Evolutionary conservation across 2,113 vertebrate species (phyloP).

Genomic region (Semicossyphus pulcher): DNA sequence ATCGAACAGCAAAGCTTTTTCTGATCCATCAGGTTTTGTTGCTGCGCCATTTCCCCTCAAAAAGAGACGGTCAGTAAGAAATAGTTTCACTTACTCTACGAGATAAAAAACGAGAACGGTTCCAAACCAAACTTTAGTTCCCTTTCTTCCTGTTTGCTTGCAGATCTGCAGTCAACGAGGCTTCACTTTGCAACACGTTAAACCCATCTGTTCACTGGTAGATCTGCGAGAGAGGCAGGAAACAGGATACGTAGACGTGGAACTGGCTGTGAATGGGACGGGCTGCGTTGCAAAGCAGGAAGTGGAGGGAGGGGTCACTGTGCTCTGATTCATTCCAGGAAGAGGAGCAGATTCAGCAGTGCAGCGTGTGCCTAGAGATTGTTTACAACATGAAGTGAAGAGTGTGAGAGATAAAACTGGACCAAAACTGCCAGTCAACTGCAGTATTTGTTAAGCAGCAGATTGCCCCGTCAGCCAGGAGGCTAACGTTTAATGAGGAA

Average conservation of each 20-base stretch:
- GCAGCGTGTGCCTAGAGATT: neutral
- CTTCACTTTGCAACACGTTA: neutral
- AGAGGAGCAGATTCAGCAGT: neutral
- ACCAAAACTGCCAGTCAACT: neutral
- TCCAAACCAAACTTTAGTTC: neutral
- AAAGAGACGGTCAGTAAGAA: neutral
- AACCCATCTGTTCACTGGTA: neutral
- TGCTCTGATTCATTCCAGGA: neutral
- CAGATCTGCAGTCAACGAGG: constrained; percentile 1
- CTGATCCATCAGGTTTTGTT: neutral
- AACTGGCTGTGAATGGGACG: neutral
- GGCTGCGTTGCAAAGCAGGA: constrained; percentile 1
- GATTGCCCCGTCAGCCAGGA: neutral
- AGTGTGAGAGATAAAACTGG: too few relatives aligned
- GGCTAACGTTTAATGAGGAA: neutral
- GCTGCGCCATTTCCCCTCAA: constrained; percentile 11
- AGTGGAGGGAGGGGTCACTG: neutral
- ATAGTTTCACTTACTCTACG: constrained; percentile 19
- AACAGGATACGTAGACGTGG: neutral
- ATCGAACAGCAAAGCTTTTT: constrained; percentile 31
- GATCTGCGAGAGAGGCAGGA: neutral
- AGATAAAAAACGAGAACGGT: neutral
- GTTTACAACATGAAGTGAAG: neutral
- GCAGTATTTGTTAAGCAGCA: neutral
- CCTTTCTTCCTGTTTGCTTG: neutral